Evolutionary conservation across 2,113 vertebrate genomes (phyloP).

Genomic region (Pterocles orientalis): DNA sequence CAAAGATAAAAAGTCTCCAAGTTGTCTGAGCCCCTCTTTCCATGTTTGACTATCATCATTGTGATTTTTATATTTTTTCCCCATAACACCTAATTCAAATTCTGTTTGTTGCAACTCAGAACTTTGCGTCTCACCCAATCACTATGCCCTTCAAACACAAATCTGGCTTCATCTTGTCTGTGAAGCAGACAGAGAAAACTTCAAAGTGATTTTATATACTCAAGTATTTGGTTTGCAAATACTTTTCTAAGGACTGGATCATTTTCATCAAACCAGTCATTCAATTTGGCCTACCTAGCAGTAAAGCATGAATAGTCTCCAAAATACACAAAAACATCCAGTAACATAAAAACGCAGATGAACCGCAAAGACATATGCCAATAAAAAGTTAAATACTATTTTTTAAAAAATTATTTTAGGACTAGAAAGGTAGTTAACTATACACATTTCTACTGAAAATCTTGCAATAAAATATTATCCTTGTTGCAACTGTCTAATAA

Average conservation of each 20-base stretch:
- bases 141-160: neutral
- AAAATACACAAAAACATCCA: neutral
- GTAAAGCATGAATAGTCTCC: neutral
- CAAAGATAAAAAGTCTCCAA: neutral
- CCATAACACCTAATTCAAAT: neutral
- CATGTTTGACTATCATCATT: neutral
- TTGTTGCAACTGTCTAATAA: neutral
- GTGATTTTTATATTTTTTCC: neutral
- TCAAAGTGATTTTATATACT: conserved; percentile 23
- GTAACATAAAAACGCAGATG: neutral
- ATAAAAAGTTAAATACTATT: neutral
- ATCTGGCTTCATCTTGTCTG: neutral
- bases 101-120: conserved; percentile 19
- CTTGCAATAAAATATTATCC: neutral
- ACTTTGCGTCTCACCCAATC: neutral
- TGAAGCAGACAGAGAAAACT: neutral
- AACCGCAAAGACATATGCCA: neutral
- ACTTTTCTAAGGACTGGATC: neutral
- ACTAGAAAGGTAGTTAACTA: neutral
- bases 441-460: neutral
- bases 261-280: conserved; percentile 8
- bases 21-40: neutral
- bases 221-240: conserved; percentile 43
- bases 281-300: conserved; percentile 1
- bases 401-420: neutral